Evolutionary conservation across 2,888 invertebrate species (phyloP).

Genomic region (Callinectes sapidus): DNA sequence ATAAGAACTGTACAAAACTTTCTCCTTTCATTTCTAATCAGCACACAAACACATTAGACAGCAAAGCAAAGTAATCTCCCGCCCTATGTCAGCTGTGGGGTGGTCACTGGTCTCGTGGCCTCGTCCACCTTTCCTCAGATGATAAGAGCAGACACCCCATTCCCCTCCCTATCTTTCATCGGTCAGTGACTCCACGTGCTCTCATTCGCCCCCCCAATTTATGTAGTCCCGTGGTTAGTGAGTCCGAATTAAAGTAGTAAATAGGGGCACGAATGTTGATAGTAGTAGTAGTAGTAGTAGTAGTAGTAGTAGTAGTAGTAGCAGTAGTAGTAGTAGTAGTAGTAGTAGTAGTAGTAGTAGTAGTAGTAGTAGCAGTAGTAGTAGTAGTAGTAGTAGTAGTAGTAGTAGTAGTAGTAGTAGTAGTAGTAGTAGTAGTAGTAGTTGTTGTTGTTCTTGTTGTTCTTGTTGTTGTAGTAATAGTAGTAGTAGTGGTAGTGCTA

Average conservation of each 20-base stretch:
- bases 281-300: not conserved
- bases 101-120: not conserved
- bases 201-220: not conserved
- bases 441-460: too few relatives aligned
- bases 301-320: not conserved
- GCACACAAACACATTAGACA: not conserved
- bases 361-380: conserved; percentile 8
- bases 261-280: too few relatives aligned
- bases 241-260: too few relatives aligned
- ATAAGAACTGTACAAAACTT: not conserved
- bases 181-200: not conserved
- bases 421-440: not conserved
- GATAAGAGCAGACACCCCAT: not conserved
- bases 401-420: conserved; percentile 30
- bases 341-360: conserved; percentile 11
- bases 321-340: not conserved
- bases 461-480: too few relatives aligned
- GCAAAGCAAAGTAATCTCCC: not conserved
- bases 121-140: not conserved
- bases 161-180: not conserved
- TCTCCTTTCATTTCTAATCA: not conserved
- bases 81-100: not conserved
- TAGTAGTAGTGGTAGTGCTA: not conserved
- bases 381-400: conserved; percentile 20
- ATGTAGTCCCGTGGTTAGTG: not conserved